Percentiles rank a stretch among this genome's conserved stretches.
These are phyloP conservation scores for Thamnophis elegans DNA, from an alignment of 2,797 vertebrate species.

Conservation along the genomic window DNA sequence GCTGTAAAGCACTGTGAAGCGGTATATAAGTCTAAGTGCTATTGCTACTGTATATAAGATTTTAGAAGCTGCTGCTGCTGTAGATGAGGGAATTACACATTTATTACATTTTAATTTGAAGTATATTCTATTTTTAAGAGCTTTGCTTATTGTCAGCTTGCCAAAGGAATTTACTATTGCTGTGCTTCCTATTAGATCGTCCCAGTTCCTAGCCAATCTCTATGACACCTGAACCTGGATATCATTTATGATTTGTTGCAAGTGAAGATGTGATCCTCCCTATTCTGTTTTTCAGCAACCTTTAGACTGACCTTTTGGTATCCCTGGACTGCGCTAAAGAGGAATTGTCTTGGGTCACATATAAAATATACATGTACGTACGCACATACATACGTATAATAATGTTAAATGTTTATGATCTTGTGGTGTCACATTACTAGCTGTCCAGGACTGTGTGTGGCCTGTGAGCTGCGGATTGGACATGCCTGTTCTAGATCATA, in stretches of 20 bases:
- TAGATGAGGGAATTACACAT: conserved; percentile 61
- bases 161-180: conserved; percentile 49
- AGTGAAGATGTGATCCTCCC: background rate
- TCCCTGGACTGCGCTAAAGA: background rate
- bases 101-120: conserved; percentile 67
- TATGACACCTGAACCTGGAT: background rate
- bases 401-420: background rate
- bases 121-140: conserved; percentile 57
- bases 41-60: conserved; percentile 32
- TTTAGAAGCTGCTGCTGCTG: conserved; percentile 48
- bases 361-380: background rate
- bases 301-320: background rate
- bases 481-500: background rate
- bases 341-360: background rate
- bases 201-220: background rate
- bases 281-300: background rate
- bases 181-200: background rate
- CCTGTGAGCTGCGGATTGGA: background rate
- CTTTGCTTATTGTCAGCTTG: conserved; percentile 52
- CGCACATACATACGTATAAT: background rate
- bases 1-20: background rate
- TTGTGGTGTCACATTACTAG: background rate
- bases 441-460: background rate
- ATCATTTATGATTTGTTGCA: background rate
- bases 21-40: background rate